A percentile compares a stretch with the other conserved stretches of the same genome.
These are phyloP conservation scores for Tachysurus fulvidraco DNA, from an alignment of 2,113 vertebrate genomes.

Conservation along the genomic window DNA sequence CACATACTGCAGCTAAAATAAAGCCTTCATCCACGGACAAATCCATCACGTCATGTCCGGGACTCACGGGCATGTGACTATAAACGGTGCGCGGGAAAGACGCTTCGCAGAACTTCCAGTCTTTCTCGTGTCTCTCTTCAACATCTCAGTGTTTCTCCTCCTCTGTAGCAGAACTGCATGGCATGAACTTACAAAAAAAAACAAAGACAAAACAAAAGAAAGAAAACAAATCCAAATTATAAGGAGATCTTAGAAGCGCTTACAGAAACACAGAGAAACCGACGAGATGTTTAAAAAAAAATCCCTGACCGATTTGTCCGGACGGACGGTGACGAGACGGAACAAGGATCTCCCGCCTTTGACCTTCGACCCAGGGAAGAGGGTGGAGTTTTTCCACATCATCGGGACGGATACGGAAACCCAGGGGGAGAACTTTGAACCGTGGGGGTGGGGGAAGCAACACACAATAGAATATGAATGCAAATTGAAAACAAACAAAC, in stretches of 20 bases:
- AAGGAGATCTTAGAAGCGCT: conserved; percentile 48
- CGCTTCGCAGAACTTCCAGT: conserved; percentile 47
- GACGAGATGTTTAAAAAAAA: conserved; percentile 8
- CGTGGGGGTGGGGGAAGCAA: conserved; percentile 32
- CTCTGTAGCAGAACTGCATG: conserved; percentile 70
- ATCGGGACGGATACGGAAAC: conserved; percentile 19
- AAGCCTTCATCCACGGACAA: not conserved
- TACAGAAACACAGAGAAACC: conserved; percentile 40
- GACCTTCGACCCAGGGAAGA: conserved; percentile 25
- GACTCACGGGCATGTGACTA: conserved; percentile 19
- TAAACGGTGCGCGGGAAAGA: conserved; percentile 17
- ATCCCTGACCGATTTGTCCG: conserved; percentile 15
- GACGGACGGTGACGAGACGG: conserved; percentile 39
- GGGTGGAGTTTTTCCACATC: conserved; percentile 19
- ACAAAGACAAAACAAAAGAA: not conserved
- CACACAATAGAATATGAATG: conserved; percentile 31
- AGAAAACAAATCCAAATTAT: not conserved
- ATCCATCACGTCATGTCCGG: not conserved
- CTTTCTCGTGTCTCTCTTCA: conserved; percentile 52
- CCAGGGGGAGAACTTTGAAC: conserved; percentile 53
- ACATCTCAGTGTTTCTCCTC: conserved; percentile 61
- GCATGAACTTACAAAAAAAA: conserved; percentile 64
- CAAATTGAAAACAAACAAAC: conserved; percentile 45
- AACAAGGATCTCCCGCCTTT: not conserved
- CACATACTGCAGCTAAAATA: not conserved